Conservation (phyloP, 2,113 vertebrate genomes). For the Otolemur garnettii region DNA sequence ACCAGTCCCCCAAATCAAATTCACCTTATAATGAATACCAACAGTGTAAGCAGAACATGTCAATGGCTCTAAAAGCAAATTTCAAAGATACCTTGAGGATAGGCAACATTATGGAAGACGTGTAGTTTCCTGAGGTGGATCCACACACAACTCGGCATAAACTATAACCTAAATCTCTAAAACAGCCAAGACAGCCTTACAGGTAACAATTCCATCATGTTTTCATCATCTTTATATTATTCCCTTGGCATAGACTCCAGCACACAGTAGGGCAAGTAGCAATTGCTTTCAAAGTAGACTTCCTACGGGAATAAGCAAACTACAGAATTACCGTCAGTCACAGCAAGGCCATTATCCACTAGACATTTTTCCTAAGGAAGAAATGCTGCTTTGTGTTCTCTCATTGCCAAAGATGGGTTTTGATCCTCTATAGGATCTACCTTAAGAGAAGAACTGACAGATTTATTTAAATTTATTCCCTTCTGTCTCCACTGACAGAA, state of each 20-base stretch:
- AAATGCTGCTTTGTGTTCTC: background rate
- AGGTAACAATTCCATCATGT: background rate
- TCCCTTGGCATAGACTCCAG: background rate
- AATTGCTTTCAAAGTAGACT: conserved; percentile 25
- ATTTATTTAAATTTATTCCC: background rate
- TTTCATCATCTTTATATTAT: background rate
- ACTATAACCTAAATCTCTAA: background rate
- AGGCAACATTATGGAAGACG: background rate
- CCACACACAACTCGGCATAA: background rate
- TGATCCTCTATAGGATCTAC: background rate
- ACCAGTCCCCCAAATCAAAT: background rate
- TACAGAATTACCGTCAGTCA: background rate
- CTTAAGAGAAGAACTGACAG: background rate
- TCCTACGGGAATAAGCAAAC: conserved; percentile 1
- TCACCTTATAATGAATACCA: conserved; percentile 19
- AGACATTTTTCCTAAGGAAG: background rate
- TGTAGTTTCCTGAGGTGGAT: background rate
- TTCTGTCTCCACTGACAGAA: background rate
- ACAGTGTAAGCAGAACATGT: background rate
- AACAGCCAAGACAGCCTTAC: background rate
- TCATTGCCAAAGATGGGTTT: background rate
- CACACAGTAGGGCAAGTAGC: background rate
- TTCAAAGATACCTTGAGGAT: background rate
- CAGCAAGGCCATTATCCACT: background rate
- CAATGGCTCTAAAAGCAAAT: background rate